Evolutionary conservation across 2,113 vertebrate species (phyloP).

Genomic region (Carlito syrichta): DNA sequence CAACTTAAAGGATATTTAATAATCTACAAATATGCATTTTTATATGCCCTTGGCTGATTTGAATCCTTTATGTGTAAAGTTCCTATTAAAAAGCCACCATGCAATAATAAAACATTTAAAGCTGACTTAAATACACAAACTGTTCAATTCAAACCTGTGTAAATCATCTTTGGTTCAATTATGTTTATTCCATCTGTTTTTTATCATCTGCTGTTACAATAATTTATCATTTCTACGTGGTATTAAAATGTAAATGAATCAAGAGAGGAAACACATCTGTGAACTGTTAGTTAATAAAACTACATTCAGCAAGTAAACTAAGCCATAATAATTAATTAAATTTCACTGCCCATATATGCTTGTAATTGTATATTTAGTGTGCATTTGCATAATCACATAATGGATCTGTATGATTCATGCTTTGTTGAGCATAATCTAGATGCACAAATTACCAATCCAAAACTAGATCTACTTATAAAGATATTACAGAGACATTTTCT

Average conservation of each 20-base stretch:
- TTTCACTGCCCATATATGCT: constrained; percentile 76
- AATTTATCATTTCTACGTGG: constrained; percentile 77
- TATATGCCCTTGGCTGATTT: constrained; percentile 45
- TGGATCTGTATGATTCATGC: constrained; percentile 74
- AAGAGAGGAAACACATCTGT: constrained; percentile 72
- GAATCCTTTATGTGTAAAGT: constrained; percentile 32
- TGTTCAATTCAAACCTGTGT: constrained; percentile 72
- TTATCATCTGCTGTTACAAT: constrained; percentile 80
- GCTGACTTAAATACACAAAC: constrained; percentile 68
- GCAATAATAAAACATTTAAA: constrained; percentile 68
- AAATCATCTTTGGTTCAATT: constrained; percentile 78
- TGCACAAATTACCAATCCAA: constrained; percentile 71
- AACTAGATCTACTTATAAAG: constrained; percentile 60
- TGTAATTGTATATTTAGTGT: constrained; percentile 81
- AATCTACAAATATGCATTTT: constrained; percentile 40
- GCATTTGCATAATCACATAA: constrained; percentile 81
- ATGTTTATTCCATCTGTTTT: constrained; percentile 83
- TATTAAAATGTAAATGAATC: constrained; percentile 80
- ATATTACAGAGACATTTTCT: not conserved
- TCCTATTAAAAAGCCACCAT: constrained; percentile 52
- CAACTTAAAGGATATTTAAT: constrained; percentile 11
- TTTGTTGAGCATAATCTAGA: constrained; percentile 70
- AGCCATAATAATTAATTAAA: constrained; percentile 80
- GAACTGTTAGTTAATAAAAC: constrained; percentile 70
- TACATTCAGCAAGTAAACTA: constrained; percentile 64